Evolutionary conservation across 2,888 invertebrate genomes (phyloP).

Genomic region (Ennomos fuscantarius): DNA sequence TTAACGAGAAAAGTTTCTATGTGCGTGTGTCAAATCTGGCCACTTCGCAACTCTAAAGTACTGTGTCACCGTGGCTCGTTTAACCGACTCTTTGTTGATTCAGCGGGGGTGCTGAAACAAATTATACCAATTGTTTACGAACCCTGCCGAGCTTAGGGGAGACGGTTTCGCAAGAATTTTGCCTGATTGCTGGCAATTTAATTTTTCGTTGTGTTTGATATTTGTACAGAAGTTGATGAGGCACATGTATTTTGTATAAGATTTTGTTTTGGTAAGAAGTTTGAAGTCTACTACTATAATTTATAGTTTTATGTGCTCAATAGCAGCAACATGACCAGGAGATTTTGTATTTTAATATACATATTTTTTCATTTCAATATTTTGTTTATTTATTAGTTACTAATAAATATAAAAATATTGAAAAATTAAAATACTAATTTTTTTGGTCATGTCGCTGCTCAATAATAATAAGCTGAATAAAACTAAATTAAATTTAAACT

Average conservation of each 20-base stretch:
- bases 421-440: background rate
- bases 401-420: too few relatives aligned
- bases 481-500: too few relatives aligned
- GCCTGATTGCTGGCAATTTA: constrained; percentile 30
- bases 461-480: too few relatives aligned
- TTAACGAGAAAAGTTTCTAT: too few relatives aligned
- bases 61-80: constrained; percentile 39
- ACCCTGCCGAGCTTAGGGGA: constrained; percentile 41
- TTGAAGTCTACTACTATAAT: background rate
- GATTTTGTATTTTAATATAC: too few relatives aligned
- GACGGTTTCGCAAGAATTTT: constrained; percentile 38
- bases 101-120: constrained; percentile 44
- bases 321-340: too few relatives aligned
- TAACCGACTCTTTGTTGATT: constrained; percentile 50
- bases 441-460: too few relatives aligned
- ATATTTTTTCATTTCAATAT: too few relatives aligned
- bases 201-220: constrained; percentile 31
- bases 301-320: too few relatives aligned
- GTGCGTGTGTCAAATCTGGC: background rate
- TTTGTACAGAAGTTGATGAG: constrained; percentile 24
- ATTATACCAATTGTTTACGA: constrained; percentile 53
- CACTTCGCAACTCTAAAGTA: constrained; percentile 9
- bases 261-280: background rate
- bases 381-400: too few relatives aligned
- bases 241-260: constrained; percentile 9